Evolutionary conservation across 2,797 vertebrate genomes (phyloP).

Genomic region (Falco novaeseelandiae): DNA sequence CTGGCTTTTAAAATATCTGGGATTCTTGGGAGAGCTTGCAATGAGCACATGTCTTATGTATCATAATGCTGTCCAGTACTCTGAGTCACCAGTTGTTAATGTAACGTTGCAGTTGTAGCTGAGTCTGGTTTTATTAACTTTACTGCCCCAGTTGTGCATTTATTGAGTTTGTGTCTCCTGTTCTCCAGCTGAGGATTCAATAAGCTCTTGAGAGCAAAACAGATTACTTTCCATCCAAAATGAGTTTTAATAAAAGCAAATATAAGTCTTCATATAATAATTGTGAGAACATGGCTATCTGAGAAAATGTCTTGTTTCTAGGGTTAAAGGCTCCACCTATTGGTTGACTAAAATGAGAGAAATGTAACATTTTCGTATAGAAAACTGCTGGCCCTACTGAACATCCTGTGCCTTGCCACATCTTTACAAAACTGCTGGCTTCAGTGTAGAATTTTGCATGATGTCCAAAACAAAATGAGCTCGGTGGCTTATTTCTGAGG

Average conservation of each 20-base stretch:
- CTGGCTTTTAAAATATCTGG: slow-evolving; percentile 39
- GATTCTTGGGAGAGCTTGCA: slow-evolving; percentile 44
- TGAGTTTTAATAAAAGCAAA: slow-evolving; percentile 43
- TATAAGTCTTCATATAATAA: background rate
- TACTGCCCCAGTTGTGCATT: background rate
- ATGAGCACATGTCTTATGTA: slow-evolving; percentile 14
- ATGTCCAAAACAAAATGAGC: background rate
- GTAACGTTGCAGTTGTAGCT: slow-evolving; percentile 10
- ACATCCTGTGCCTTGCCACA: background rate
- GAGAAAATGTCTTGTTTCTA: slow-evolving; percentile 22
- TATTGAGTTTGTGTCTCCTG: slow-evolving; percentile 1
- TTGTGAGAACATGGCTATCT: background rate
- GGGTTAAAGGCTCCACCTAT: slow-evolving; percentile 70
- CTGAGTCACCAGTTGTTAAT: slow-evolving; percentile 54
- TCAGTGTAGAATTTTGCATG: background rate
- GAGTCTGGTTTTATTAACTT: slow-evolving; percentile 24
- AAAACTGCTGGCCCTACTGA: background rate
- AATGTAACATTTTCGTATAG: background rate
- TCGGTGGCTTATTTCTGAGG: background rate
- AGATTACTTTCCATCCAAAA: slow-evolving; percentile 13
- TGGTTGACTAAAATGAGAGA: slow-evolving; percentile 36
- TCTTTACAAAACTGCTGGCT: background rate
- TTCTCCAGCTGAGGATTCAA: slow-evolving; percentile 14
- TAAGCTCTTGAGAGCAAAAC: slow-evolving; percentile 10
- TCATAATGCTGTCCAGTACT: slow-evolving; percentile 28